phyloP scores from a whole-genome alignment of 2,888 invertebrate species.

The Hololepta plana region DNA sequence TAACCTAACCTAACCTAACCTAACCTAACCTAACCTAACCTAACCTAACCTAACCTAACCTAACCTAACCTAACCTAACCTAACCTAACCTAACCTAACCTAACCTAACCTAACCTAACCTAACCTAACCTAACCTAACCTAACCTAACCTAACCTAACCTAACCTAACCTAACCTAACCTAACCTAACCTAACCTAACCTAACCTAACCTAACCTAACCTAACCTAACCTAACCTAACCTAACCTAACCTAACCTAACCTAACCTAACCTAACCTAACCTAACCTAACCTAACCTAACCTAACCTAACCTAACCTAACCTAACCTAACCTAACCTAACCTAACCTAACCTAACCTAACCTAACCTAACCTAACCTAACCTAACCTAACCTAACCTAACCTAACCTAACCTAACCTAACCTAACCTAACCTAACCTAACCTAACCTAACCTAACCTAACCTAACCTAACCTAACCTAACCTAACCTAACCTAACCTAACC shows the following conservation, averaged over 20 bases:
- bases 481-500: slow-evolving; percentile 10
- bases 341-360: slow-evolving; percentile 8
- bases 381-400: slow-evolving; percentile 11
- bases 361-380: slow-evolving; percentile 10
- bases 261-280: slow-evolving; percentile 7
- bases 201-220: slow-evolving; percentile 6
- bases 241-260: slow-evolving; percentile 7
- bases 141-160: slow-evolving; percentile 8
- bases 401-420: slow-evolving; percentile 11
- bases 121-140: slow-evolving; percentile 5
- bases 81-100: slow-evolving; percentile 4
- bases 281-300: slow-evolving; percentile 10
- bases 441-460: slow-evolving; percentile 9
- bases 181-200: slow-evolving; percentile 7
- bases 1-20: slow-evolving; percentile 4
- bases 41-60: slow-evolving; percentile 4
- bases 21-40: slow-evolving; percentile 4
- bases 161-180: slow-evolving; percentile 8
- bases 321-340: slow-evolving; percentile 10
- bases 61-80: slow-evolving; percentile 6
- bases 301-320: slow-evolving; percentile 10
- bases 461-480: slow-evolving; percentile 10
- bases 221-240: slow-evolving; percentile 7
- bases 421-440: slow-evolving; percentile 9
- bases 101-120: slow-evolving; percentile 2